Conservation (phyloP, 1,140 invertebrate species). For the Drosophila nigromelanica region DNA sequence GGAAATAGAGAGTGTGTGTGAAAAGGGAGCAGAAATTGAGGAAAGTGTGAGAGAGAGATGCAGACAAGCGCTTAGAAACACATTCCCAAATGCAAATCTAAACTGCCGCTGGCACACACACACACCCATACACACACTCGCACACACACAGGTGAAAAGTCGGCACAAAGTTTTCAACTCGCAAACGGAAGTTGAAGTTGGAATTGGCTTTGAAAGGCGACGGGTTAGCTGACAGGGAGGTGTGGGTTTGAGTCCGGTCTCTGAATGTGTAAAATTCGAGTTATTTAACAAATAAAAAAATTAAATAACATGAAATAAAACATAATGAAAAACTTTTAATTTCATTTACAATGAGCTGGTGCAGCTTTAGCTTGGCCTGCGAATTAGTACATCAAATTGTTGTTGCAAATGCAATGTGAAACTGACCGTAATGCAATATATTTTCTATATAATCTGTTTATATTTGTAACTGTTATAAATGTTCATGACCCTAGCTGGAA, state of each 20-base stretch:
- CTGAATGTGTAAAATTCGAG: slow-evolving; percentile 13
- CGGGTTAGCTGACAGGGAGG: not conserved
- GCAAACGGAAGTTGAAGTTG: slow-evolving; percentile 38
- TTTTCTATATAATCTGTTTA: not conserved
- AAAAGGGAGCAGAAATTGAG: not conserved
- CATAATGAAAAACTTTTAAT: slow-evolving; percentile 66
- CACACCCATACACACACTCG: slow-evolving; percentile 20
- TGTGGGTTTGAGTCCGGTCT: not conserved
- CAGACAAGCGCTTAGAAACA: slow-evolving; percentile 44
- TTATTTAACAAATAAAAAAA: slow-evolving; percentile 21
- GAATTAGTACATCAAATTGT: slow-evolving; percentile 31
- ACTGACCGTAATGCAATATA: slow-evolving; percentile 9
- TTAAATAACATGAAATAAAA: slow-evolving; percentile 23
- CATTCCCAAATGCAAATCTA: slow-evolving; percentile 79
- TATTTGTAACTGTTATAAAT: not conserved
- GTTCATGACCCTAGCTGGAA: too few species aligned
- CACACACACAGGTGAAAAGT: slow-evolving; percentile 40
- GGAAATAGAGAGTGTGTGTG: not conserved
- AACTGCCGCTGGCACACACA: slow-evolving; percentile 61
- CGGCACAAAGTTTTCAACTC: slow-evolving; percentile 36
- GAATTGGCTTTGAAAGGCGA: slow-evolving; percentile 32
- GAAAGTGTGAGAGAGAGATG: not conserved
- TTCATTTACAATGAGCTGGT: slow-evolving; percentile 73
- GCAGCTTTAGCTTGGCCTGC: slow-evolving; percentile 6
- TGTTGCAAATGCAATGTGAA: slow-evolving; percentile 9